These are phyloP conservation scores for Rhagophthalmus giganteus DNA, from an alignment of 2,888 invertebrate genomes.

Conservation along the genomic window DNA sequence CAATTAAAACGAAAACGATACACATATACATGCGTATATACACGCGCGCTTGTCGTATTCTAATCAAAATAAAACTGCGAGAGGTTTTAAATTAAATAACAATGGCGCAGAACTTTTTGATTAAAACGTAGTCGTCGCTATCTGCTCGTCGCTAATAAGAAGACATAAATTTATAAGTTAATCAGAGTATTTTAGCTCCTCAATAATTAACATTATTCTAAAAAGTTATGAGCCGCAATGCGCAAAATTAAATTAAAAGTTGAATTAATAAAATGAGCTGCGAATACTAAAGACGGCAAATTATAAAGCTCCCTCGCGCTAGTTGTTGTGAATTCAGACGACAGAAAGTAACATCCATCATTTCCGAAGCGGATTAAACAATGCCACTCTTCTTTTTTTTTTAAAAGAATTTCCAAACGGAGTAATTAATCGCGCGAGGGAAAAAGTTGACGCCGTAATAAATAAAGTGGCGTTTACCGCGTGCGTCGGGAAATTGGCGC, in stretches of 20 bases:
- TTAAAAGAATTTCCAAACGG: slow-evolving; percentile 7
- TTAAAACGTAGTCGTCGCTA: no score
- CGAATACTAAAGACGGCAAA: slow-evolving; percentile 27
- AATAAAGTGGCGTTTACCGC: slow-evolving; percentile 9
- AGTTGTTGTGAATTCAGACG: slow-evolving; percentile 23
- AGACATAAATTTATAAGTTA: slow-evolving; percentile 21
- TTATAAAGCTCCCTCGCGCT: slow-evolving; percentile 23
- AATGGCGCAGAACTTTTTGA: slow-evolving; percentile 8
- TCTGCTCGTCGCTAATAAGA: no score
- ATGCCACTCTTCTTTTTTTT: slow-evolving; percentile 9
- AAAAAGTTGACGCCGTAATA: slow-evolving; percentile 17
- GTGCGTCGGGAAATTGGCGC: slow-evolving; percentile 7
- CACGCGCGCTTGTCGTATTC: no score
- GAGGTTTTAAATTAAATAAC: no score
- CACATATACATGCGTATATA: no score
- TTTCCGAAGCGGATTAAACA: slow-evolving; percentile 18
- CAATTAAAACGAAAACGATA: no score
- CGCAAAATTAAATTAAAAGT: slow-evolving; percentile 31
- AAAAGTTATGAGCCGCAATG: slow-evolving; percentile 31
- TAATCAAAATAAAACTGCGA: no score
- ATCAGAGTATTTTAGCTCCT: slow-evolving; percentile 18
- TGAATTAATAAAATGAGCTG: slow-evolving; percentile 30
- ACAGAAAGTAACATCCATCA: slow-evolving; percentile 23
- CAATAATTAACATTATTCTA: slow-evolving; percentile 27
- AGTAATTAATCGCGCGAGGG: slow-evolving; percentile 16